These are phyloP conservation scores for Zoanthus sansibaricus DNA, from an alignment of 92 coral and sea anemone genomes.

Conservation along the genomic window DNA sequence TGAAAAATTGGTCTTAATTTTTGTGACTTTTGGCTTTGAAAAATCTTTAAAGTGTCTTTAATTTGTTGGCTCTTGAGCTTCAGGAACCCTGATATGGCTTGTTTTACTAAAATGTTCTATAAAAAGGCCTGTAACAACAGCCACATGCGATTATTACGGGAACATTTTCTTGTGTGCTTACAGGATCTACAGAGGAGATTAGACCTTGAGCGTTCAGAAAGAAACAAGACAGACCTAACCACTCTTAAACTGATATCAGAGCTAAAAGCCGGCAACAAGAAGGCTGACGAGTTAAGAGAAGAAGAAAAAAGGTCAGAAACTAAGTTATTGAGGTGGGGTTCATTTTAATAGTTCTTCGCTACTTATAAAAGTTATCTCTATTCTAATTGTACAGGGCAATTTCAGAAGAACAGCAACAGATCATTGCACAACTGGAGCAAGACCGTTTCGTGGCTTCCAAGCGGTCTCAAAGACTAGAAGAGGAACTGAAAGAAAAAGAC, in stretches of 20 bases:
- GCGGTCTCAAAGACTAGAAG: conserved; percentile 92
- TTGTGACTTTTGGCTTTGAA: no score
- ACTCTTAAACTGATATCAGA: conserved; percentile 89
- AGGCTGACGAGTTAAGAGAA: conserved; percentile 83
- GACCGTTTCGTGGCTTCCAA: conserved; percentile 98
- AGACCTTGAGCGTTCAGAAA: conserved; percentile 86
- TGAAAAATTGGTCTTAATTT: no score
- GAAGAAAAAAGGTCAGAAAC: conserved; percentile 85
- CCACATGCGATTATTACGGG: not conserved
- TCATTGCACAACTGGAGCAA: conserved; percentile 91
- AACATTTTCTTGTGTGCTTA: not conserved
- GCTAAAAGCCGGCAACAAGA: conserved; percentile 80
- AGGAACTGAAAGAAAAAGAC: conserved; percentile 82
- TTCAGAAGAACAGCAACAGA: conserved; percentile 93
- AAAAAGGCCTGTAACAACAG: no score
- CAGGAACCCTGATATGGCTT: no score
- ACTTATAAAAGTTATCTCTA: not conserved
- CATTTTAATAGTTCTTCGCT: no score
- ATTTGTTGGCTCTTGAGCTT: no score
- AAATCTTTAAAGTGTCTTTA: no score
- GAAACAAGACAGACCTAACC: conserved; percentile 83
- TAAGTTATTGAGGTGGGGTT: not conserved
- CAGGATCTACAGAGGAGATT: conserved; percentile 95
- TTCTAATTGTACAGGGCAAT: conserved; percentile 66
- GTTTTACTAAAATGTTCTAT: no score